Conservation (phyloP, 1,140 invertebrate species). For the Hestina assimilis region DNA sequence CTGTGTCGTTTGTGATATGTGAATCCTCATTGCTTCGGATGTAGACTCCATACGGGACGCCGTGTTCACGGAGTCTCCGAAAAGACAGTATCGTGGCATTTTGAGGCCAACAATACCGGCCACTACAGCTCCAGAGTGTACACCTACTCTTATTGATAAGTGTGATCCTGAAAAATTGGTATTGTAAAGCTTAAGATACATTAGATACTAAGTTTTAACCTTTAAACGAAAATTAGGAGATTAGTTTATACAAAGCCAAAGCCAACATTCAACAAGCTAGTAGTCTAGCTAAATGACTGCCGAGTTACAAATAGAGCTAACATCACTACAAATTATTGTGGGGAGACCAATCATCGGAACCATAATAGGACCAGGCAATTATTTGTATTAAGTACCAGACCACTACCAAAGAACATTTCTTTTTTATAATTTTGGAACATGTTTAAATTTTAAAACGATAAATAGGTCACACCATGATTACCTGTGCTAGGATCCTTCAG, state of each 20-base stretch:
- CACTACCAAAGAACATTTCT: too few species aligned
- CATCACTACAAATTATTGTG: too few species aligned
- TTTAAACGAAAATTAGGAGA: constrained; percentile 5
- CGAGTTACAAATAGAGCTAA: too few species aligned
- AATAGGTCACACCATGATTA: constrained; percentile 36
- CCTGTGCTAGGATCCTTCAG: constrained; percentile 95
- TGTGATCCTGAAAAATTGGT: constrained; percentile 83
- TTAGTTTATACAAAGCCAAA: too few species aligned
- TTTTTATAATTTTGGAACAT: too few species aligned
- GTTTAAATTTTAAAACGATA: background rate
- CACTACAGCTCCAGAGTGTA: constrained; percentile 94
- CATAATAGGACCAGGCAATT: too few species aligned
- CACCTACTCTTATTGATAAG: constrained; percentile 92
- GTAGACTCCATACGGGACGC: constrained; percentile 95
- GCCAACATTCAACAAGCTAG: too few species aligned
- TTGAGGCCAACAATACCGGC: constrained; percentile 97
- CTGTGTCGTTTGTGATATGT: constrained; percentile 93
- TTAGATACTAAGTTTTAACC: background rate
- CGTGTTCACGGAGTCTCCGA: constrained; percentile 96
- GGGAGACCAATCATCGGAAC: too few species aligned
- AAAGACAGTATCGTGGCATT: constrained; percentile 96
- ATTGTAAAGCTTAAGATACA: too few species aligned
- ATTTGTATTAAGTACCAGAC: too few species aligned
- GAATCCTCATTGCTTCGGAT: constrained; percentile 94
- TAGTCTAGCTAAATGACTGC: too few species aligned